Evolutionary conservation across 2,113 vertebrate genomes (phyloP).

Genomic region (Stigmatopora nigra): DNA sequence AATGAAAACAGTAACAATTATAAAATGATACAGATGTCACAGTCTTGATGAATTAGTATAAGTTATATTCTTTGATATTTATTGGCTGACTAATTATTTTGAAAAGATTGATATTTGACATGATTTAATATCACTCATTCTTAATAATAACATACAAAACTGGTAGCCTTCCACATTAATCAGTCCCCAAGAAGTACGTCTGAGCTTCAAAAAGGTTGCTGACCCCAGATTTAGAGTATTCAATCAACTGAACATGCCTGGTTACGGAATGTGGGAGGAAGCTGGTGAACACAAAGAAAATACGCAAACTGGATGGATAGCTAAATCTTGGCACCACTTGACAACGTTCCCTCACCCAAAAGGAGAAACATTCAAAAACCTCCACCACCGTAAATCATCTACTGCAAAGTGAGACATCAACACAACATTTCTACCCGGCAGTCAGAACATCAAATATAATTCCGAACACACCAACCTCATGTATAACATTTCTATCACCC

Average conservation of each 20-base stretch:
- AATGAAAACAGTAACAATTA: too few species aligned
- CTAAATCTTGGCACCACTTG: background rate
- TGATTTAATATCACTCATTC: too few species aligned
- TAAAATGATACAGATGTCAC: too few species aligned
- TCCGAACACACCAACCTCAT: conserved; percentile 8
- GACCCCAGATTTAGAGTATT: background rate
- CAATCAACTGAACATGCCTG: background rate
- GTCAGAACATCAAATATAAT: conserved; percentile 17
- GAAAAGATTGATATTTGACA: too few species aligned
- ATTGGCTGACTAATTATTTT: too few species aligned
- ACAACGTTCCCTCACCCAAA: conserved; percentile 14
- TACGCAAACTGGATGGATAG: background rate
- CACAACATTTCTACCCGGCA: background rate
- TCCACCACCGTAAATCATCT: conserved; percentile 17
- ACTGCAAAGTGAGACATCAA: conserved; percentile 22
- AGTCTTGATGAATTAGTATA: too few species aligned
- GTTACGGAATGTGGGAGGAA: background rate
- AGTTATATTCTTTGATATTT: too few species aligned
- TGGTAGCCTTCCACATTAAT: too few species aligned
- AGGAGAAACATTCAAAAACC: conserved; percentile 2
- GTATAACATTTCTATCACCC: conserved; percentile 35
- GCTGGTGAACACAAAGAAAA: background rate
- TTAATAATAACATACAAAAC: too few species aligned
- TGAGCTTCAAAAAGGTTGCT: too few species aligned
- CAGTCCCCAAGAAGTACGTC: too few species aligned